Evolutionary conservation across 1,140 invertebrate species (phyloP), one percentile per base, ranked within the genome.

Genomic region (Medauroidea extradentata): DNA sequence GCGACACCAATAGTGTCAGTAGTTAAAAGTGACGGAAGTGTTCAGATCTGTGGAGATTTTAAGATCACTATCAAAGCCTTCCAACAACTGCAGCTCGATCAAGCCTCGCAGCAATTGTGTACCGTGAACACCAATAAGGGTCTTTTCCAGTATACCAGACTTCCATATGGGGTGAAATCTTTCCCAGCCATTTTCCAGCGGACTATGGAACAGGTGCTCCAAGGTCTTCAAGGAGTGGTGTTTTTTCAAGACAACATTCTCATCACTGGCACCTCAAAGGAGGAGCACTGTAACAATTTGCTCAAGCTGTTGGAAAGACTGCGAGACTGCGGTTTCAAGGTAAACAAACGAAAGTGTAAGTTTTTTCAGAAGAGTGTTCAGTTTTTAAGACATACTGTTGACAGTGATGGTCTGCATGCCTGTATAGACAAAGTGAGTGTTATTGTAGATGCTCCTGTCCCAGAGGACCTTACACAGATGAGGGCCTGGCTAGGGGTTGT

Each of bases 1-100:
- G 72, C 69, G 2, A 63, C 72, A 19, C 72, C 72, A 19, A 61
- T 73, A 25, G 61, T 74, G 4, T 50, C 57, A 4, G 64, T 73
- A 1, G 55, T 59, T 44, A 13, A 73, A 73, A 53, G 13, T 55
- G 59, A 41, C 72, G 72, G 71, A 11, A 48, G 53, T 42, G 62
- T 69, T 2, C 52, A 70, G 3, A 52, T 73, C 2, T 70, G 66
- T 57, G 68, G 58, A 16, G 70, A 74, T 54, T 72, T 63, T 68
- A 63, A 63, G 27, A 29, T 23, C 9, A 52, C 50, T 5, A 43
- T 60, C 5, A 60, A 52, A 52, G 50, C 11, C 11, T 52, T 23
- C 16, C 50, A 52, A 42, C 8, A 52, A 42, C n/a, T 52, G 25
- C 18, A 8, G 16, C 9, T 52, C 4, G 50, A 7, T 9, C n/a